Base-by-base conservation (phyloP, 2,888 invertebrate genomes). In the Argyresthia albistria region DNA sequence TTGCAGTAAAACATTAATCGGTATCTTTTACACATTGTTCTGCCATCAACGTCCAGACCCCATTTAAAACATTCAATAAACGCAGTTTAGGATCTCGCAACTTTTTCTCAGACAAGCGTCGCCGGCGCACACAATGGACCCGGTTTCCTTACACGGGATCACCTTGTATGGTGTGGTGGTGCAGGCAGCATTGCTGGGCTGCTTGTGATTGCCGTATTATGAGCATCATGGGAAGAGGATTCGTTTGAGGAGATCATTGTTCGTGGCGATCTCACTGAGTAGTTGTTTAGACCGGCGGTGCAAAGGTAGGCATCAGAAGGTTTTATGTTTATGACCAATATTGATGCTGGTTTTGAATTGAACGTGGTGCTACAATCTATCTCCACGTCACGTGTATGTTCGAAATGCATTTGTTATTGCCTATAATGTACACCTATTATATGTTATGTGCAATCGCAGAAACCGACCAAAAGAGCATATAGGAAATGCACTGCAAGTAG, bases 81-180 rank as follows among this genome's bases (percentile, higher is more conserved):
- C 57, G 58, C 56, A 14, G 49, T 35, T 58, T 70, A 66, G 69
- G 67, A 75, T 70, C 68, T 70, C 58, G 57, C 61, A 60, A 73
- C 70, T 75, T 77, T 77, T 77, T 80, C 76, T 69, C 70, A 70
- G 76, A 78, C 76, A 72, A 77, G 76, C 75, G 77, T 74, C 75
- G 81, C 71, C 57, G 50, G 70, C 57, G 51, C 52, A 60, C 61
- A 84, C 83, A 84, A 84, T 83, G 72, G 75, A 68, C 66, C 80
- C 66, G 73, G 80, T 76, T 80, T 79, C 86, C 83, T 76, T 83
- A 76, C 62, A 57, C 63, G 77, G 81, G 55, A 55, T 50, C 58
- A 54, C 76, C 76, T 61, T 70, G 59, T 46, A 46, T 8, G 35
- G 8, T 35, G 11, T 35, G 35, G 12, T 43, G 35, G 43, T 45